A percentile compares a stretch with the other conserved stretches of the same genome.
Evolutionary conservation across 2,113 vertebrate genomes (phyloP).

Genomic region (Pangasianodon hypophthalmus): DNA sequence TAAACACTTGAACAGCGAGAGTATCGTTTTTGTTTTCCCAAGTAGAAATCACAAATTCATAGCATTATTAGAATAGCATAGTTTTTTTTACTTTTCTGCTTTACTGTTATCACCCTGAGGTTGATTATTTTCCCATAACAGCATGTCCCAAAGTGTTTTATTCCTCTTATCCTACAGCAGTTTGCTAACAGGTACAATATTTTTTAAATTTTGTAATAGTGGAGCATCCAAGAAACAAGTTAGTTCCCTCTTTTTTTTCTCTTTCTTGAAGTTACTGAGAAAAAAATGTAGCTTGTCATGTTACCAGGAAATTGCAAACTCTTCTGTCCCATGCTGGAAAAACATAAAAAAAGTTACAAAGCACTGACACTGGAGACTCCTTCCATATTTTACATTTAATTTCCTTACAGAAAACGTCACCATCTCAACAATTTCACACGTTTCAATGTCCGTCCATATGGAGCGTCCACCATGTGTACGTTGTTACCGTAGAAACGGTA

Average conservation of each 20-base stretch:
- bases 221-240: not conserved
- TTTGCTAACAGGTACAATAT: not conserved
- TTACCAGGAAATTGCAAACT: no score
- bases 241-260: not conserved
- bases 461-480: not conserved
- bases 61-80: not conserved
- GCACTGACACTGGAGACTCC: no score
- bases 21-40: not conserved
- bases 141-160: not conserved
- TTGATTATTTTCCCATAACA: not conserved
- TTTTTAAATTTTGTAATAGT: not conserved
- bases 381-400: not conserved
- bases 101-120: not conserved
- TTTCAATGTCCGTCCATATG: not conserved
- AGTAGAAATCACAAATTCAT: not conserved
- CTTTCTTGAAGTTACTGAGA: not conserved
- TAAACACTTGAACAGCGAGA: not conserved
- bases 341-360: no score
- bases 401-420: not conserved
- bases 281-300: no score
- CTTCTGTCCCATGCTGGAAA: no score
- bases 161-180: not conserved
- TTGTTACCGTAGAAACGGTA: not conserved
- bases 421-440: not conserved
- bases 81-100: not conserved